Evolutionary conservation across 2,113 vertebrate species (phyloP).

Genomic region (Calyptomena viridis): DNA sequence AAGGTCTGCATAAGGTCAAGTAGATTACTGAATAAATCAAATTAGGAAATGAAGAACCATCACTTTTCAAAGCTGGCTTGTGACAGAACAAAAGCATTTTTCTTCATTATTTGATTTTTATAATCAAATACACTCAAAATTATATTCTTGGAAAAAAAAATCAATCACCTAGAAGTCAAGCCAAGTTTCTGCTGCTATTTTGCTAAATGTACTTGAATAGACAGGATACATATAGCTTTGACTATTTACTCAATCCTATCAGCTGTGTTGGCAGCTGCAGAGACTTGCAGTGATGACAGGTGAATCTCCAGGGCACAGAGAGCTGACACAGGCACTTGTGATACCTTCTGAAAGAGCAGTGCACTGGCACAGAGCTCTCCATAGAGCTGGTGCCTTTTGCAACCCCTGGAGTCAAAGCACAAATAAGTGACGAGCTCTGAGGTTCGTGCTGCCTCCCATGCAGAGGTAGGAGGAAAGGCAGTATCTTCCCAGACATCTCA

Average conservation of each 20-base stretch:
- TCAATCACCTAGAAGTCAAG: background rate
- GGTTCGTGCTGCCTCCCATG: background rate
- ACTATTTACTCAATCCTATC: background rate
- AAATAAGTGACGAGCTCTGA: background rate
- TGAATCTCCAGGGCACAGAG: rapidly evolving
- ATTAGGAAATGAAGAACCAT: conserved; percentile 38
- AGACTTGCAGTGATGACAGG: background rate
- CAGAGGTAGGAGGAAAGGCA: background rate
- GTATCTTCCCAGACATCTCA: rapidly evolving
- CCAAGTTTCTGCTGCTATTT: background rate
- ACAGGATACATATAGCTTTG: background rate
- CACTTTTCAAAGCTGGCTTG: conserved; percentile 20
- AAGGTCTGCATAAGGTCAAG: conserved; percentile 23
- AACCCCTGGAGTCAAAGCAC: background rate
- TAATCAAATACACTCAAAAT: conserved; percentile 47
- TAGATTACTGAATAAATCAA: conserved; percentile 50
- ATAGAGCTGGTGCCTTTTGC: rapidly evolving
- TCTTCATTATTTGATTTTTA: conserved; percentile 40
- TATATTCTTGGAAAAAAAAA: background rate
- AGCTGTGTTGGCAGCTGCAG: rapidly evolving
- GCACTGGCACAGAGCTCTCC: background rate
- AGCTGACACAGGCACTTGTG: background rate
- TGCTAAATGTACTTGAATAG: background rate
- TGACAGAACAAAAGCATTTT: conserved; percentile 1
- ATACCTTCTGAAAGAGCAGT: background rate